phyloP scores from a whole-genome alignment of 2,888 invertebrate species.

The Nipponacmea schrenckii region DNA sequence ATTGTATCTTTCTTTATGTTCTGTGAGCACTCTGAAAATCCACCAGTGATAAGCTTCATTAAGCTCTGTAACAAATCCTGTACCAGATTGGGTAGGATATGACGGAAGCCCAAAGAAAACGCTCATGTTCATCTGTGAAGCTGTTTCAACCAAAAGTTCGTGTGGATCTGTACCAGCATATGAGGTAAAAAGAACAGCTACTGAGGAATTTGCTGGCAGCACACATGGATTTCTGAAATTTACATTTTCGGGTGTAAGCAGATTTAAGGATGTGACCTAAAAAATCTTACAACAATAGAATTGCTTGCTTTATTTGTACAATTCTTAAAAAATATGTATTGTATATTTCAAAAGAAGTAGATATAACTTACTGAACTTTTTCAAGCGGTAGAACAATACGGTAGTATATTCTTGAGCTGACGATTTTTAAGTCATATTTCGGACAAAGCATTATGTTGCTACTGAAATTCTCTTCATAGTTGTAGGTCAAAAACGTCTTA shows the following conservation, averaged over 20 bases:
- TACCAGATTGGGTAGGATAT: slow-evolving; percentile 23
- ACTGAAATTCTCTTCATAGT: slow-evolving; percentile 49
- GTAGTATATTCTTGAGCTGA: slow-evolving; percentile 43
- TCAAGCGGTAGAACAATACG: slow-evolving; percentile 42
- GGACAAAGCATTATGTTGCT: slow-evolving; percentile 44
- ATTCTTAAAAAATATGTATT: not conserved
- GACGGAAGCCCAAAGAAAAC: slow-evolving; percentile 53
- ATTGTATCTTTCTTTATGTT: slow-evolving; percentile 42
- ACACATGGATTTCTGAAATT: slow-evolving; percentile 37
- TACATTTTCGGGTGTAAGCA: too few species aligned
- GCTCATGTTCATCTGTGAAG: slow-evolving; percentile 42
- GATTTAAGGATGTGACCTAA: not conserved
- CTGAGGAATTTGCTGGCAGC: slow-evolving; percentile 36
- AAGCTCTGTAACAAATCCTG: slow-evolving; percentile 21
- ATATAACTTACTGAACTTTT: not conserved
- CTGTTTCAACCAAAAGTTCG: slow-evolving; percentile 41
- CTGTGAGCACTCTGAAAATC: slow-evolving; percentile 36
- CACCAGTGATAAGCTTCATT: slow-evolving; percentile 41
- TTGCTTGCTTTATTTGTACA: not conserved
- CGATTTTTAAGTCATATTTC: slow-evolving; percentile 44
- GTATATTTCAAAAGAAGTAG: not conserved
- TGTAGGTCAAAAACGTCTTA: slow-evolving; percentile 38
- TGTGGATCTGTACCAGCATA: slow-evolving; percentile 53
- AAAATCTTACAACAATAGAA: not conserved
- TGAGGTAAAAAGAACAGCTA: slow-evolving; percentile 49